Conservation (phyloP, 2,797 vertebrate genomes). For the Erpetoichthys calabaricus region DNA sequence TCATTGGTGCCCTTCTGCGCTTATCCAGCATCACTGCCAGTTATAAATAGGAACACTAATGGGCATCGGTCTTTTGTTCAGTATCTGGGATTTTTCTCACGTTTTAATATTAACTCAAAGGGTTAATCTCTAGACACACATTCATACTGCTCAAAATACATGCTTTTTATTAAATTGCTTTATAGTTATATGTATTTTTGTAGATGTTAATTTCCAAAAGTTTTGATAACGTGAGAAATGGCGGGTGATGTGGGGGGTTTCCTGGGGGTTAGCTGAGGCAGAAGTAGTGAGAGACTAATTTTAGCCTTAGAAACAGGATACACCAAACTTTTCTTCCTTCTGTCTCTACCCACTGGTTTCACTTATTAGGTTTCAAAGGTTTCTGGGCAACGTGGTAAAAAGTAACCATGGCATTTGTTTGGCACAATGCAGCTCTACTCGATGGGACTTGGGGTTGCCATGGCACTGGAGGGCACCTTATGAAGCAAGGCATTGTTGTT, state of each 20-base stretch:
- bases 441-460: slow-evolving; percentile 63
- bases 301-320: slow-evolving; percentile 31
- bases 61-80: too few species aligned
- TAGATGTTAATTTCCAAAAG: too few species aligned
- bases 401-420: slow-evolving; percentile 56
- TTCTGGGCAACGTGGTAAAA: slow-evolving; percentile 57
- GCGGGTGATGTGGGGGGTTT: not conserved
- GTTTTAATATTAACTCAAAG: too few species aligned
- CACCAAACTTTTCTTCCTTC: slow-evolving; percentile 34
- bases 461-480: slow-evolving; percentile 63
- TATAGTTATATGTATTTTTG: too few species aligned
- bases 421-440: slow-evolving; percentile 43
- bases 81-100: too few species aligned
- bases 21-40: too few species aligned
- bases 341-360: slow-evolving; percentile 56
- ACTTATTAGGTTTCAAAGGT: slow-evolving; percentile 67
- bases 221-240: too few species aligned
- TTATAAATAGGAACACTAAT: too few species aligned
- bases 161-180: too few species aligned
- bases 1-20: too few species aligned
- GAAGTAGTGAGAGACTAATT: slow-evolving; percentile 23
- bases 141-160: too few species aligned
- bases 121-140: too few species aligned
- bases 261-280: not conserved
- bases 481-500: slow-evolving; percentile 65